These are phyloP conservation scores for Cyclura pinguis DNA, from an alignment of 2,797 vertebrate genomes.

Conservation along the genomic window DNA sequence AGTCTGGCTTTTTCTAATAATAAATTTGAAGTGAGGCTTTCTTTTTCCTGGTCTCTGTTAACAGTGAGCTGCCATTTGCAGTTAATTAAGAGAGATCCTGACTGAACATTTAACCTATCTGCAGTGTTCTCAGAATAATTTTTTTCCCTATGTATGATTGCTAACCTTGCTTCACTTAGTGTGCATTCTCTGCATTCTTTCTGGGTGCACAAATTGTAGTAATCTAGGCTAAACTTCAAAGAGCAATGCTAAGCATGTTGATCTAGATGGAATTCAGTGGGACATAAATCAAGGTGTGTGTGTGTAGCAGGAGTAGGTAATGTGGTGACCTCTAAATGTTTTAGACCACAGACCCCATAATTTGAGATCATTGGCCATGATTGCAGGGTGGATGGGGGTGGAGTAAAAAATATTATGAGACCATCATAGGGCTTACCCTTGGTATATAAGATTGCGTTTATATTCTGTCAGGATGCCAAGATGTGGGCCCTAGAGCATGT, in stretches of 20 bases:
- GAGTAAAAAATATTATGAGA: neutral
- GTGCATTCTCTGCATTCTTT: neutral
- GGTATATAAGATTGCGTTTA: neutral
- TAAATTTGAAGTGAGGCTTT: neutral
- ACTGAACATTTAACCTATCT: neutral
- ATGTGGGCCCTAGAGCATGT: too few relatives aligned
- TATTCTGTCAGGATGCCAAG: too few relatives aligned
- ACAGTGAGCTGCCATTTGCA: neutral
- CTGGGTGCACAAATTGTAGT: neutral
- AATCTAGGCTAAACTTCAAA: neutral
- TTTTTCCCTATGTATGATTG: neutral
- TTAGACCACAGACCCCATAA: too few relatives aligned
- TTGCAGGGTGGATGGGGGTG: neutral
- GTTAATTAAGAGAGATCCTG: neutral
- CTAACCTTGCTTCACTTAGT: neutral
- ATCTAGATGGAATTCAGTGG: neutral
- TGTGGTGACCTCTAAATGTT: too few relatives aligned
- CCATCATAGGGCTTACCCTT: neutral
- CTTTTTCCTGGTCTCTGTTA: neutral
- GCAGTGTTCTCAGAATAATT: neutral
- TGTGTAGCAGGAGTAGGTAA: neutral
- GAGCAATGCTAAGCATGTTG: neutral
- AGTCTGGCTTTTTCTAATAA: neutral
- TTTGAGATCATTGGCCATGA: neutral
- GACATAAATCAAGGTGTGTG: neutral